A percentile compares a stretch with the other conserved stretches of the same genome.
Evolutionary conservation across 2,113 vertebrate genomes (phyloP).

Genomic region (Varanus komodoensis): DNA sequence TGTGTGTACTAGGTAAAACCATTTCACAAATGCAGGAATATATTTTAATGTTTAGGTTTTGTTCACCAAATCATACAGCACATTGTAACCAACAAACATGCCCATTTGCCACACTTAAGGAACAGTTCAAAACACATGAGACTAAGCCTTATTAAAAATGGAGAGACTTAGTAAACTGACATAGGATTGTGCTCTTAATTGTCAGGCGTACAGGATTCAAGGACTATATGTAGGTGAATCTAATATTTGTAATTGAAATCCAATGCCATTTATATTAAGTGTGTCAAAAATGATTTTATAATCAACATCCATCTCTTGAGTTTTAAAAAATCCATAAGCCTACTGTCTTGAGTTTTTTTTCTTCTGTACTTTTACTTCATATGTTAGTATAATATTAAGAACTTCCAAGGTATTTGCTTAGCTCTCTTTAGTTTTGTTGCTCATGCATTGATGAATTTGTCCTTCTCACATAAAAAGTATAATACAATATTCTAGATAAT

Average conservation of each 20-base stretch:
- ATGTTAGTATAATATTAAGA: slow-evolving; percentile 12
- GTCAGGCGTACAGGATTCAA: neutral
- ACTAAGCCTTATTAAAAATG: neutral
- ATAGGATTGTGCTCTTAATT: neutral
- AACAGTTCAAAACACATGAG: neutral
- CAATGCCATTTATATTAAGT: neutral
- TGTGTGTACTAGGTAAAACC: neutral
- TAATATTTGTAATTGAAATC: slow-evolving; percentile 4
- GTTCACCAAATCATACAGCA: neutral
- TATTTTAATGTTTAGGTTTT: slow-evolving; percentile 18
- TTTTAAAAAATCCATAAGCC: neutral
- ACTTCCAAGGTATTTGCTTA: neutral
- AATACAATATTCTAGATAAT: neutral
- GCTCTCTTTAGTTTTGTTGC: slow-evolving; percentile 13
- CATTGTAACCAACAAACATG: neutral
- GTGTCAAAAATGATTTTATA: slow-evolving; percentile 6
- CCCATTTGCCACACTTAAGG: neutral
- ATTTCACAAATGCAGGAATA: neutral
- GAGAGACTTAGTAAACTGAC: neutral
- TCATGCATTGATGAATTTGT: neutral
- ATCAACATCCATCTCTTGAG: neutral
- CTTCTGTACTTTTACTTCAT: neutral
- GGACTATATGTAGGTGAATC: neutral
- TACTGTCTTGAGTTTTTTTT: slow-evolving; percentile 15
- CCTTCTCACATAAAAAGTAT: neutral